Percentiles rank a stretch among this genome's conserved stretches.
Evolutionary conservation across 1,140 invertebrate genomes (phyloP).

Genomic region (Cherax destructor): DNA sequence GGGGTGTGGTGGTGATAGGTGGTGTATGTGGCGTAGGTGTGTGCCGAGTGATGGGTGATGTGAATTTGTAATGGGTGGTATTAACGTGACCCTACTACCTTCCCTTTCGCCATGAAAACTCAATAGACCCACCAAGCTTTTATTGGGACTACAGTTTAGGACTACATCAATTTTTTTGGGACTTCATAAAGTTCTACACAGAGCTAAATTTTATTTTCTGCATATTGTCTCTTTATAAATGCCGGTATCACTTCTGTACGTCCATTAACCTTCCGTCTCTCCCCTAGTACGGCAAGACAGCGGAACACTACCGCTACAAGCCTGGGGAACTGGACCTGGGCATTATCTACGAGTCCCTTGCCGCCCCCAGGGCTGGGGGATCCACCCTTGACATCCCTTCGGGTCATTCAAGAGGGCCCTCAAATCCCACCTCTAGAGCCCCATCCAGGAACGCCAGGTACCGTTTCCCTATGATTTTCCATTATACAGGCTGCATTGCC

Average conservation of each 20-base stretch:
- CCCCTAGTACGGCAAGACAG: slow-evolving; percentile 15
- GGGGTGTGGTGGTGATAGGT: background rate
- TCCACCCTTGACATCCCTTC: slow-evolving; percentile 38
- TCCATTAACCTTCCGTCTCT: background rate
- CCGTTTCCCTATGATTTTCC: no score
- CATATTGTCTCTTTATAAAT: no score
- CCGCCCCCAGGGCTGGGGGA: slow-evolving; percentile 22
- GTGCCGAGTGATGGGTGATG: background rate
- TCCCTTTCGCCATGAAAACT: no score
- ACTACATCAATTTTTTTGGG: no score
- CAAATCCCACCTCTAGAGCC: slow-evolving; percentile 11
- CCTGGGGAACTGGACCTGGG: slow-evolving; percentile 37
- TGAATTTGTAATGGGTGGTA: background rate
- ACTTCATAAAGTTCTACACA: no score
- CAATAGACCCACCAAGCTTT: no score
- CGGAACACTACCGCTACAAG: slow-evolving; percentile 50
- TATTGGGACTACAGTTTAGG: no score
- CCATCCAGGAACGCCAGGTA: slow-evolving; percentile 45
- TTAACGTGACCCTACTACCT: background rate
- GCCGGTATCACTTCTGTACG: background rate
- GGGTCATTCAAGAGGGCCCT: slow-evolving; percentile 27
- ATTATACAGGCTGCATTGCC: no score
- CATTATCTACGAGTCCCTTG: background rate
- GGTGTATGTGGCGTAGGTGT: background rate
- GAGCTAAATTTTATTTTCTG: no score